Evolutionary conservation across 1,140 invertebrate species (phyloP), one percentile per base, ranked within the genome.

Genomic region (Saccostrea glomerata): DNA sequence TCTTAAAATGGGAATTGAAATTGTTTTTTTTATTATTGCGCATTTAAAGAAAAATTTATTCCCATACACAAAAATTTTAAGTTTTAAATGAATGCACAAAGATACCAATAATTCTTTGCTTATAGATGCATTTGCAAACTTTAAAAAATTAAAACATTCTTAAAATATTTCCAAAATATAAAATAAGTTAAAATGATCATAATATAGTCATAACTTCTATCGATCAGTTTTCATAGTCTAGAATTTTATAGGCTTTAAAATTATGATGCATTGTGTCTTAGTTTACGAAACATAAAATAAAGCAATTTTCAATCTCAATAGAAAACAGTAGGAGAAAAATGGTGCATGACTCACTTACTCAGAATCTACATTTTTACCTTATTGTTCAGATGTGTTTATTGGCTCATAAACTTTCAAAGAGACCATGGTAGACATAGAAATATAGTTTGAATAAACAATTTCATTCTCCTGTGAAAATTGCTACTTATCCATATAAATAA

Each of bases 371-470:
- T 3, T 25, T 12, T 77, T 36, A 30, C 25, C 15, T 77, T 77
- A 30, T 11, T 77, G 25, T 13, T 30, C 23, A 30, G 70, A 30
- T 5, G 11, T 77, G 5, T 77, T 36, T 36, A 77, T 36, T 25
- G 25, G 7, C 70, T 40, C 70, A 77, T 77, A 77, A 77, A 77
- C 25, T 77, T 25, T 36, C 13, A 77, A 30, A 77, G 70, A 77
- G 25, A 30, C 25, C 25, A 36, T 13, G 30, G 70, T 36, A 30
- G 70, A 77, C 70, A 3, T 77, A 2, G 7, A 36, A 11, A 77
- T 77, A 77, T 77, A 30, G 13, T 36, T 36, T 77, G 70, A 77
- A 77, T 77, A 77, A 77, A 77, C 70, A 77, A 77, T 73, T 30
- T 77, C 25, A 25, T 77, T 36, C 70, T 4, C 25, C 70, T 5